Base-by-base conservation (phyloP, 1,140 invertebrate species). In the Heliconius eleuchia region DNA sequence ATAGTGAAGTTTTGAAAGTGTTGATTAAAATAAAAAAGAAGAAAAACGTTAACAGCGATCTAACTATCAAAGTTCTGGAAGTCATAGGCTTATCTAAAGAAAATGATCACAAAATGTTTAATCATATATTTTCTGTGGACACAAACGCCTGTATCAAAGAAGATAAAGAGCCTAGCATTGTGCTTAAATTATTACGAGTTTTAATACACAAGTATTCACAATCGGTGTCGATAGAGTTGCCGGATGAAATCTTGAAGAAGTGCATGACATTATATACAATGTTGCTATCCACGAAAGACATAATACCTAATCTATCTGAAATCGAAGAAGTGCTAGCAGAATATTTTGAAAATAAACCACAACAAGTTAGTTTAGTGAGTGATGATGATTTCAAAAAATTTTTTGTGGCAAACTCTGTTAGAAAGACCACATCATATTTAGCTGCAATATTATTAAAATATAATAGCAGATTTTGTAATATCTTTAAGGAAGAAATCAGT, bases 271-370 rank as follows among this genome's bases (percentile, higher is more conserved):
- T 95, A n/a, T 95, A 95, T 84, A 88, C 83, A 16, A 85, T 89
- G 42, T 82, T 95, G 75, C 82, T 95, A 7, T 88, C 82, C 37
- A 86, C 87, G 34, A 88, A 89, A 81, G 92, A 94, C 23, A 46
- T 89, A 27, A 90, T 92, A 34, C 85, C 91, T 8, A 95, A 95
- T 81, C 85, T 95, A 66, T 93, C 95, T 8, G 87, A 89, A 30
- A 91, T 96, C 86, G 96, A 96, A 86, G 87, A 85, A 18, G 84
- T 92, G 57, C 86, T 97, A 11, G 84, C 94, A 52, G 84, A 91
- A 75, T 97, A 96, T 88, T 93, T 97, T 39, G 82, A 93, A 57
- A 93, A 90, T 52, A 96, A 96, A 91, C 95, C 96, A 76, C 95
- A 96, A 80, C 94, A 94, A 78, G 92, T 96, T 23, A 81, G 83